Conservation (phyloP, 2,888 invertebrate genomes). For the Erynnis tages region DNA sequence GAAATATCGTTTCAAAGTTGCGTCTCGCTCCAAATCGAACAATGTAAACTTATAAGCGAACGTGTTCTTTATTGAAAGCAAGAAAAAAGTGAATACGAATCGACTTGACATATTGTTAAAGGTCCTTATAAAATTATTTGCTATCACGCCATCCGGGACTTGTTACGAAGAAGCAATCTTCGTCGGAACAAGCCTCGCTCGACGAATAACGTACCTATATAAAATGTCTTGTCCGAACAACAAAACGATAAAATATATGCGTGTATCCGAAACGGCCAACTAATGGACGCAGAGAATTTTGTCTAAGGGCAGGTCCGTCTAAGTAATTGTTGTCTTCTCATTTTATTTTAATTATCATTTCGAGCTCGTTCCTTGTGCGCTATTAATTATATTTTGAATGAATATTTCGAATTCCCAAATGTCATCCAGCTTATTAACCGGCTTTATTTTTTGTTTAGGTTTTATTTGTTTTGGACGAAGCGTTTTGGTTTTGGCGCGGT, state of each 20-base stretch:
- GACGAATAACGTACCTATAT: conserved; percentile 48
- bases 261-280: conserved; percentile 44
- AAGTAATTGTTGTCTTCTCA: conserved; percentile 65
- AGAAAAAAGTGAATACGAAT: conserved; percentile 63
- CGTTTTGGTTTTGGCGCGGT: conserved; percentile 80
- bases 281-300: conserved; percentile 50
- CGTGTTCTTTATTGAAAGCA: conserved; percentile 76
- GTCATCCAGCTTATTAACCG: conserved; percentile 81
- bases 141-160: conserved; percentile 74
- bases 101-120: conserved; percentile 77
- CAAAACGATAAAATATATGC: conserved; percentile 45
- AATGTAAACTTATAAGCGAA: conserved; percentile 76
- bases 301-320: conserved; percentile 49
- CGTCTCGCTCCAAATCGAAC: conserved; percentile 68
- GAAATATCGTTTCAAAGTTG: conserved; percentile 68
- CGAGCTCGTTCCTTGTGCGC: conserved; percentile 65
- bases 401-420: conserved; percentile 79
- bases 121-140: conserved; percentile 79
- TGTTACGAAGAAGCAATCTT: conserved; percentile 65
- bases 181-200: conserved; percentile 53
- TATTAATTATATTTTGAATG: conserved; percentile 77
- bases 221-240: conserved; percentile 49
- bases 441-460: conserved; percentile 75
- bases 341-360: conserved; percentile 70
- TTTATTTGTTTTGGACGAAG: conserved; percentile 74